Conservation (phyloP, 1,140 invertebrate species). For the Neodiprion virginianus region DNA sequence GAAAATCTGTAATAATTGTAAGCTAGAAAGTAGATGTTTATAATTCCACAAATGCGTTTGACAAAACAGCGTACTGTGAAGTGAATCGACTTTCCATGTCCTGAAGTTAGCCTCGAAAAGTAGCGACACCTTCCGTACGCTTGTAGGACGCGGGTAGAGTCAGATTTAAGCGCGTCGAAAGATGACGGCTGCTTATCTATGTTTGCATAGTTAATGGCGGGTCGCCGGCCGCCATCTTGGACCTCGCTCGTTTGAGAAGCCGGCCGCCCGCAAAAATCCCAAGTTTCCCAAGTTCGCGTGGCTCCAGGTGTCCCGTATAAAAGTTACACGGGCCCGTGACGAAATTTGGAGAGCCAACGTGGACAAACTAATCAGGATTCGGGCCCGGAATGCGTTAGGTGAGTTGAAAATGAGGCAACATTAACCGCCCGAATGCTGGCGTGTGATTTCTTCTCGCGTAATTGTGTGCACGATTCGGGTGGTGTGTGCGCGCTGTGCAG, state of each 20-base stretch:
- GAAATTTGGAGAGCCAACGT: conserved; percentile 33
- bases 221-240: conserved; percentile 61
- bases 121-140: not conserved
- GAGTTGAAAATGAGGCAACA: conserved; percentile 43
- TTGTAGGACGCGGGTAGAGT: not conserved
- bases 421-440: conserved; percentile 42
- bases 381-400: conserved; percentile 57
- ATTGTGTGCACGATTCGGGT: conserved; percentile 41
- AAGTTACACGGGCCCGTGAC: conserved; percentile 36
- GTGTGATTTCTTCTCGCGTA: conserved; percentile 48
- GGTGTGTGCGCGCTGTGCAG: conserved; percentile 35
- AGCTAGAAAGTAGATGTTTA: too few species aligned
- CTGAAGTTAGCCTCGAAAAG: not conserved
- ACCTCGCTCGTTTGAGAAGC: conserved; percentile 57
- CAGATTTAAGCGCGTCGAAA: not conserved
- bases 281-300: conserved; percentile 51
- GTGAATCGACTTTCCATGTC: not conserved
- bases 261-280: conserved; percentile 56
- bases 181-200: not conserved
- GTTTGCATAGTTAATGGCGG: conserved; percentile 37
- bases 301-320: conserved; percentile 40
- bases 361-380: conserved; percentile 46
- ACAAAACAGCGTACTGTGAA: not conserved
- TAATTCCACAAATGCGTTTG: not conserved
- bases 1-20: too few species aligned